Base-by-base conservation (phyloP, 2,113 vertebrate genomes). In the Sceloporus tristichus region DNA sequence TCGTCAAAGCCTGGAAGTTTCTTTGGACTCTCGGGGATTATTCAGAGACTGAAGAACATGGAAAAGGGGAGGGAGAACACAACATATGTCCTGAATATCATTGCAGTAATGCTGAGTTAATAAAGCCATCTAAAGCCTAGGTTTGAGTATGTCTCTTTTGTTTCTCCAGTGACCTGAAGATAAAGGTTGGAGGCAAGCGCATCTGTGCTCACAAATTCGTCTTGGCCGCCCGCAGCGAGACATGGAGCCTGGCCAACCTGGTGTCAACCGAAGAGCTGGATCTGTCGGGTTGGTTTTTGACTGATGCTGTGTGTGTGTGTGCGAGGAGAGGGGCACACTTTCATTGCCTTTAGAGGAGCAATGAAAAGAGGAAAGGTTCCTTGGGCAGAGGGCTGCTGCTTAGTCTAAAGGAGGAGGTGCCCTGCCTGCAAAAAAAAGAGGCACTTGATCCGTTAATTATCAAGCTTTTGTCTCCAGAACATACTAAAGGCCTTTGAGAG, bases 141-240 rank as follows among this genome's bases (percentile, higher is more conserved):
- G 14, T 88, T 74, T 85, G 4, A 2, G 0, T 86, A 0, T 90
- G 25, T 68, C 87, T 90, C 53, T 85, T 56, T 2, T 70, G 9
- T 83, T 89, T 40, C 40, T 0, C 9, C 96, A 99, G 99, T 96
- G 99, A 99, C 92, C 96, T 99, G 92, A 98, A 98, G 95, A 98
- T 99, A 93, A 99, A 98, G 91, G 97, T 99, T 81, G 97, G 97
- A 71, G 96, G 95, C 85, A 95, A 96, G 86, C 90, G 78, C 81
- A 96, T 99, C 92, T 95, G 79, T 3, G 98, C 98, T 90, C 99
- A 99, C 94, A 99, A 99, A 95, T 99, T 99, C 95, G 98, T 99
- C 65, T 93, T 99, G 97, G 99, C 99, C 0, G 98, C 99, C 4
- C 98, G 98, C 87, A 99, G 98, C 54, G 99, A 99, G 56, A 90